phyloP scores from a whole-genome alignment of 2,888 invertebrate species.

The Glaucopsyche alexis region DNA sequence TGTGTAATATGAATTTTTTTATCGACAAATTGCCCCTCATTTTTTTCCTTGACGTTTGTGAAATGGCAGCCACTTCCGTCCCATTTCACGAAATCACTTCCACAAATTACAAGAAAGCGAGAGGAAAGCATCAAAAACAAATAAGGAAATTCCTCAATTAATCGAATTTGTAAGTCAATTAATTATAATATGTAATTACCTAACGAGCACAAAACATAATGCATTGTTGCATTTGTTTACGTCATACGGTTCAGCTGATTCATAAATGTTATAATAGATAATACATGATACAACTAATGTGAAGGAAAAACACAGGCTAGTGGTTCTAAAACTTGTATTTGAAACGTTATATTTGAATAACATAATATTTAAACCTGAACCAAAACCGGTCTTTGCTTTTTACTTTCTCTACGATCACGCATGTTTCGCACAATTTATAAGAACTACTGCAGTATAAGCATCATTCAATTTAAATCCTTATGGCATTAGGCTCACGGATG shows the following conservation, averaged over 20 bases:
- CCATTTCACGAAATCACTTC: too few relatives aligned
- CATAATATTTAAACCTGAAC: not conserved
- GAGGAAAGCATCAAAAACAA: too few relatives aligned
- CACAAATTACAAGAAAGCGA: too few relatives aligned
- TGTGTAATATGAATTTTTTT: too few relatives aligned
- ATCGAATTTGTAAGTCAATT: not conserved
- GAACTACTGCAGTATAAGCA: not conserved
- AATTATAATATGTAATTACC: not conserved
- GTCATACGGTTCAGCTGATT: conserved; percentile 6
- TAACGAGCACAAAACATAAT: not conserved
- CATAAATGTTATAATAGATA: not conserved
- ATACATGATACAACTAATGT: conserved; percentile 7
- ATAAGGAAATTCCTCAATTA: not conserved
- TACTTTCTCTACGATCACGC: conserved; percentile 1
- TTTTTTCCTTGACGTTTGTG: too few relatives aligned
- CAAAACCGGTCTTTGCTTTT: not conserved
- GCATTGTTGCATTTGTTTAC: conserved; percentile 10
- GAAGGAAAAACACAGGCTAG: not conserved
- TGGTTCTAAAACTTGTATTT: not conserved
- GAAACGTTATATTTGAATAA: not conserved
- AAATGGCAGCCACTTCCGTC: too few relatives aligned
- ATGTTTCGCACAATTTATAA: not conserved
- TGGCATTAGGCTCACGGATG: not conserved
- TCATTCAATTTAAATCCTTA: not conserved
- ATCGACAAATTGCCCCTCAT: too few relatives aligned